These are phyloP conservation scores for Tragelaphus scriptus DNA, from an alignment of 2,113 vertebrate genomes.

Conservation along the genomic window DNA sequence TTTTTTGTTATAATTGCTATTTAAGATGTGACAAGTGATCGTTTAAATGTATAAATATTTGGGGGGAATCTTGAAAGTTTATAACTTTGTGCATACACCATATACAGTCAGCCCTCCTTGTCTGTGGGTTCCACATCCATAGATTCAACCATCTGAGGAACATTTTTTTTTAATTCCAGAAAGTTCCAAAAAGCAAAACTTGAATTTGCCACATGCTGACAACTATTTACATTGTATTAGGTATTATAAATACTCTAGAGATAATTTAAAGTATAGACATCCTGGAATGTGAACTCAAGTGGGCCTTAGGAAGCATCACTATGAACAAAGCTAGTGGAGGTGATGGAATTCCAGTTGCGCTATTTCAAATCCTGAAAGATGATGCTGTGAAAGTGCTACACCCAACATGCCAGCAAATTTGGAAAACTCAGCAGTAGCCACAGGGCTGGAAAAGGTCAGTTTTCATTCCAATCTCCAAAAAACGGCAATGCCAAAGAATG, in stretches of 20 bases:
- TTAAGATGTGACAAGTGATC: neutral
- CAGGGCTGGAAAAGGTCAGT: too few species aligned
- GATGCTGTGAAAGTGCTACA: too few species aligned
- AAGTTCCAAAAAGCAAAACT: neutral
- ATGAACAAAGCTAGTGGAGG: too few species aligned
- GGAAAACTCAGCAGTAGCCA: too few species aligned
- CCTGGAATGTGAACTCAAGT: too few species aligned
- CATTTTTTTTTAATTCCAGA: neutral
- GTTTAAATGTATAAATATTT: neutral
- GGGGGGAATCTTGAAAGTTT: neutral
- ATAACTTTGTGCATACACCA: neutral
- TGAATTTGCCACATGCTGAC: neutral
- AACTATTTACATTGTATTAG: neutral
- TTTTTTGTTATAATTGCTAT: neutral
- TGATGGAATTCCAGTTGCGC: too few species aligned
- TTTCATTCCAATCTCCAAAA: too few species aligned
- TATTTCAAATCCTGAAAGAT: too few species aligned
- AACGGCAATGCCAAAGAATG: too few species aligned
- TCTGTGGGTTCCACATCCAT: neutral
- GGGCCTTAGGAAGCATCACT: too few species aligned
- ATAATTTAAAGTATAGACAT: neutral
- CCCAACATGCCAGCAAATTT: too few species aligned
- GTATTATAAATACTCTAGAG: neutral
- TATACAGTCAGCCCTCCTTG: neutral
- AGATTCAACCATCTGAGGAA: neutral